phyloP scores from a whole-genome alignment of 2,888 invertebrate species.

The Toxonevra muliebris region DNA sequence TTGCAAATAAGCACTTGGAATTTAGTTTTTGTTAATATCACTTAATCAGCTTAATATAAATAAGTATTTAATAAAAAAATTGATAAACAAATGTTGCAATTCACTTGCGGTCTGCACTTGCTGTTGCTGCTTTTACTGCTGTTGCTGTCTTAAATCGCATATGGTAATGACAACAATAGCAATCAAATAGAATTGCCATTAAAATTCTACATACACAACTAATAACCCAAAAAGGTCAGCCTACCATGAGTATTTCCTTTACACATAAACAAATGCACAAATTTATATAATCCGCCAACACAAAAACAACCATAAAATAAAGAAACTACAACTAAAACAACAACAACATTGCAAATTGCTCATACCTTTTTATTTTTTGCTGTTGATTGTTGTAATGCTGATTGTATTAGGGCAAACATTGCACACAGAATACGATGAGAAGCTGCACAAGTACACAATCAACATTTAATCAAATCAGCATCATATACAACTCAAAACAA shows the following conservation, averaged over 20 bases:
- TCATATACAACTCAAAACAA: constrained; percentile 36
- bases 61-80: constrained; percentile 20
- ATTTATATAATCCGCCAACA: constrained; percentile 39
- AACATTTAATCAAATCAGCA: constrained; percentile 52
- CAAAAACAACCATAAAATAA: constrained; percentile 30
- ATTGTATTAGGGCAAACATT: constrained; percentile 51
- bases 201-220: constrained; percentile 12
- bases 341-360: constrained; percentile 42
- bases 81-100: constrained; percentile 48
- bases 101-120: constrained; percentile 20
- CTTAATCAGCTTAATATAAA: constrained; percentile 34
- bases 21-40: constrained; percentile 16
- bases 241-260: constrained; percentile 34
- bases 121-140: constrained; percentile 7
- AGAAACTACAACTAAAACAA: constrained; percentile 8
- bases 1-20: constrained; percentile 7
- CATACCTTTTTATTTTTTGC: constrained; percentile 34
- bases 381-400: constrained; percentile 38
- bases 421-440: constrained; percentile 22
- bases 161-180: constrained; percentile 6
- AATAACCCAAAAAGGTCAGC: constrained; percentile 19
- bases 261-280: constrained; percentile 27
- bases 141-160: background rate
- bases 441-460: constrained; percentile 17
- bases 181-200: constrained; percentile 13